These are phyloP conservation scores for Lagopus leucura DNA, from an alignment of 2,113 vertebrate species.

Conservation along the genomic window DNA sequence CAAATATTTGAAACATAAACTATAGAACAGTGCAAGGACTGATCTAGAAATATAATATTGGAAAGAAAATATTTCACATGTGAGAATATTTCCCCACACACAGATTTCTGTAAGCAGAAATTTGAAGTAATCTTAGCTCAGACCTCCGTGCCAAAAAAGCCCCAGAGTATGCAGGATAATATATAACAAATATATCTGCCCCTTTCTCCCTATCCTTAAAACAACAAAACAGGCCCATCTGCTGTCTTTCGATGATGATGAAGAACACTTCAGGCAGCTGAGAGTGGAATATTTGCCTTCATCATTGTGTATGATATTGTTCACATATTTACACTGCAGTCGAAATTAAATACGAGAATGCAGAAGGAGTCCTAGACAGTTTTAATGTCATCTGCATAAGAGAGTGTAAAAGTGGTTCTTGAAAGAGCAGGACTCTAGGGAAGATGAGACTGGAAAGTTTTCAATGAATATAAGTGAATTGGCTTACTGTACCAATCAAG, in stretches of 20 bases:
- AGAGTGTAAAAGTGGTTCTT: constrained; percentile 32
- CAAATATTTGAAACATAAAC: background rate
- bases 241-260: constrained; percentile 16
- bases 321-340: constrained; percentile 22
- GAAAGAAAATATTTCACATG: background rate
- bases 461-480: background rate
- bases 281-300: constrained; percentile 22
- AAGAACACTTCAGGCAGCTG: constrained; percentile 38
- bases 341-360: constrained; percentile 44
- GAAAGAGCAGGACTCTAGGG: constrained; percentile 18
- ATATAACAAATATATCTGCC: background rate
- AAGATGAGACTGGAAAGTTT: constrained; percentile 33
- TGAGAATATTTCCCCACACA: background rate
- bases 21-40: background rate
- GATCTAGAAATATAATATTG: background rate
- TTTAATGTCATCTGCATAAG: constrained; percentile 25
- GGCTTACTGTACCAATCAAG: constrained; percentile 60
- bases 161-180: background rate
- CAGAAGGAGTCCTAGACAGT: background rate
- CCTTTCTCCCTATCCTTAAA: background rate
- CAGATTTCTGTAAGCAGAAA: background rate
- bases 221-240: constrained; percentile 14
- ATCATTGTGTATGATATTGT: constrained; percentile 2
- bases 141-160: background rate
- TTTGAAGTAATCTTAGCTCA: background rate